These are phyloP conservation scores for Gopherus evgoodei DNA, from an alignment of 2,113 vertebrate genomes.

Conservation along the genomic window DNA sequence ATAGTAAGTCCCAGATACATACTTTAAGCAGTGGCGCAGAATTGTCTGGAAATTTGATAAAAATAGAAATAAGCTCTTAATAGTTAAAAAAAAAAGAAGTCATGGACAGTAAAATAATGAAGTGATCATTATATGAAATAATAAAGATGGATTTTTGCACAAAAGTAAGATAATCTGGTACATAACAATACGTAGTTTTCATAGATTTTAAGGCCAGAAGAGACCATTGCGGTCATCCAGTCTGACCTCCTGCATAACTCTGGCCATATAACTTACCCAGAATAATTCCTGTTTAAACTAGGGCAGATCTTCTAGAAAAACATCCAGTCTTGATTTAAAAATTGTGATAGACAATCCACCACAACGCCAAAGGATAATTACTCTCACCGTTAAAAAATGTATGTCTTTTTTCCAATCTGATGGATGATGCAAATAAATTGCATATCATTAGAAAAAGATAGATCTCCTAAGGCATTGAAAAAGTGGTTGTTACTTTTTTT, in stretches of 20 bases:
- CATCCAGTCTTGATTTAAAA: background rate
- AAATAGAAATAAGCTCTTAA: background rate
- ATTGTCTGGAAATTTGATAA: background rate
- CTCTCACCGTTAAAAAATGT: background rate
- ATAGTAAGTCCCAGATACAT: background rate
- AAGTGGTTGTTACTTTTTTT: background rate
- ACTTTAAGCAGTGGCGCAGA: background rate
- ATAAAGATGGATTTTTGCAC: background rate
- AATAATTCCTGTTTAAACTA: background rate
- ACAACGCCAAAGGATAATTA: background rate
- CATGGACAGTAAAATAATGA: background rate
- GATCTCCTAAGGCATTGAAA: fast-evolving
- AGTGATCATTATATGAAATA: background rate
- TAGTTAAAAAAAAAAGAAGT: background rate
- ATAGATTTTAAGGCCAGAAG: background rate
- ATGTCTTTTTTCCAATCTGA: background rate
- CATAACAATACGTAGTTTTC: background rate
- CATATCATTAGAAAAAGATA: background rate
- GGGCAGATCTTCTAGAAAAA: background rate
- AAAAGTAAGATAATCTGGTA: background rate
- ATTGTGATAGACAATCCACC: background rate
- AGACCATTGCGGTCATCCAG: background rate
- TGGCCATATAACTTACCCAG: background rate
- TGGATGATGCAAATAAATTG: background rate
- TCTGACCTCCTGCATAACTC: background rate